Evolutionary conservation across 2,113 vertebrate genomes (phyloP).

Genomic region (Bos indicus): DNA sequence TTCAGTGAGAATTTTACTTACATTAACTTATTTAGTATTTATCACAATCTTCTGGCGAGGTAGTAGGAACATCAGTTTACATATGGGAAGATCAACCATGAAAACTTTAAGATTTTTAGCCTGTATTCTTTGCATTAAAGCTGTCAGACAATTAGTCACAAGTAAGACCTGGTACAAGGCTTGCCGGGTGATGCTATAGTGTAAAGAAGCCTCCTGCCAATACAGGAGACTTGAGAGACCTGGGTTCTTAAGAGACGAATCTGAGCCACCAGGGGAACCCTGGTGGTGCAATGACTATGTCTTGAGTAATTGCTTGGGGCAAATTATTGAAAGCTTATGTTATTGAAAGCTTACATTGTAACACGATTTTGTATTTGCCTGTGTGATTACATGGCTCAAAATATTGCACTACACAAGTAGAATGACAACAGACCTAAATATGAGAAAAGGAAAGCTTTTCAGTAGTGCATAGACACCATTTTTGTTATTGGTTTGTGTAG

Average conservation of each 20-base stretch:
- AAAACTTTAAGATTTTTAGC: not conserved
- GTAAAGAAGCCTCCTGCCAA: not conserved
- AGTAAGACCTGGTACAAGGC: accelerated
- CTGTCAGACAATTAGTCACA: not conserved
- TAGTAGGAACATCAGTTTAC: not conserved
- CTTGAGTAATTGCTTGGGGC: not conserved
- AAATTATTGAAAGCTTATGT: no score
- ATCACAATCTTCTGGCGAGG: not conserved
- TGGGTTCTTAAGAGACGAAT: not conserved
- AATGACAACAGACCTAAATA: not conserved
- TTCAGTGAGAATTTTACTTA: not conserved
- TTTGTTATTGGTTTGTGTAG: not conserved
- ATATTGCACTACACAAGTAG: no score
- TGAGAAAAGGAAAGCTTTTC: not conserved
- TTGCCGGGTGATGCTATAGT: not conserved
- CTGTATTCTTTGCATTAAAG: not conserved
- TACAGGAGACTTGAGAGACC: not conserved
- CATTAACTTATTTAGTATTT: not conserved
- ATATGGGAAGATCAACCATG: not conserved
- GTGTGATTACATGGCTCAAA: not conserved
- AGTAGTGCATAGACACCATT: not conserved
- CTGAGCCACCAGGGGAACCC: no score
- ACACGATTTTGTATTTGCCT: not conserved
- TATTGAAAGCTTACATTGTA: not conserved
- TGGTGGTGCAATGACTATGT: not conserved